Conservation (phyloP, 1,140 invertebrate species). For the Argopecten irradians region DNA sequence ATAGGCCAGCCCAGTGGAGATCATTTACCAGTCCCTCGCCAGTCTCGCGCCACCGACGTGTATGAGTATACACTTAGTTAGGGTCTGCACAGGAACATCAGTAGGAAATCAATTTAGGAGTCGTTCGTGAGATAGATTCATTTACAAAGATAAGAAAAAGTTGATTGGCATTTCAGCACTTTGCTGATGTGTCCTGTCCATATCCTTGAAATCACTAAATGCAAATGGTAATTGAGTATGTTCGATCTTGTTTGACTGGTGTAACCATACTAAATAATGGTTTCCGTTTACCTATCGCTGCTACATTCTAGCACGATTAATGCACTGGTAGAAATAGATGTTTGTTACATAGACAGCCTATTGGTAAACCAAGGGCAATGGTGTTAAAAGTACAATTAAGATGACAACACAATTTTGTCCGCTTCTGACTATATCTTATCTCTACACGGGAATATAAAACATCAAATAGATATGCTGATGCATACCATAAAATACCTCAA, state of each 20-base stretch:
- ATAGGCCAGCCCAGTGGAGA: not conserved
- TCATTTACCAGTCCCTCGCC: not conserved
- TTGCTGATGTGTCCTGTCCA: not conserved
- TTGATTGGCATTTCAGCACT: not conserved
- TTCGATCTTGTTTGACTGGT: not conserved
- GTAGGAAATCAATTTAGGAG: not conserved
- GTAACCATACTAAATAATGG: no score
- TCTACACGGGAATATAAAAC: no score
- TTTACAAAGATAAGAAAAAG: not conserved
- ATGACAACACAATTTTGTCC: no score
- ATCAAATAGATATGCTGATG: no score
- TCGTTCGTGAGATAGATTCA: not conserved
- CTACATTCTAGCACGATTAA: no score
- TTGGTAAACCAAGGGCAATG: no score
- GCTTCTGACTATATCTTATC: no score
- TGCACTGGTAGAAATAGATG: no score
- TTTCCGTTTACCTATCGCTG: no score
- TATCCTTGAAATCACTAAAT: not conserved
- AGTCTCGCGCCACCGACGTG: not conserved
- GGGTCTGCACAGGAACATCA: not conserved
- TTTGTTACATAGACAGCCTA: no score
- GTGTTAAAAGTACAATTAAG: no score
- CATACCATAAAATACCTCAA: no score
- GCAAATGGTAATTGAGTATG: not conserved
- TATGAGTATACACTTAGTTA: conserved; percentile 16